Evolutionary conservation across 2,113 vertebrate genomes (phyloP).

Genomic region (Paraplagusia blochii): DNA sequence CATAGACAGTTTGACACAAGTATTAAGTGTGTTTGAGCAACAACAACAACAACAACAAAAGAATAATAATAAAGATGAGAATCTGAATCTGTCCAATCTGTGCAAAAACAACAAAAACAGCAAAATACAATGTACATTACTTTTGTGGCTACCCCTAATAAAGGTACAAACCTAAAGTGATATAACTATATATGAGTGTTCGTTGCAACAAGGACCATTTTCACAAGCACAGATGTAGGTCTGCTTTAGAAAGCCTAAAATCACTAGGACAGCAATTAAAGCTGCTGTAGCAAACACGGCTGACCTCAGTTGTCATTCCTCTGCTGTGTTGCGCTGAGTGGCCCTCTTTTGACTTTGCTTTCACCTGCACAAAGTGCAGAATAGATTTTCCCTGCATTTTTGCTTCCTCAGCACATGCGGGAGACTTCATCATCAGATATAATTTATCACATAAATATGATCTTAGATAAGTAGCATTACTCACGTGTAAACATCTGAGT

Average conservation of each 20-base stretch:
- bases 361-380: constrained; percentile 25
- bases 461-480: neutral
- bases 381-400: neutral
- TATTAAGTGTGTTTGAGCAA: too few relatives aligned
- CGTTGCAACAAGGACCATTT: constrained; percentile 32
- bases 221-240: constrained; percentile 9
- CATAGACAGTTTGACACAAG: too few relatives aligned
- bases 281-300: constrained; percentile 36
- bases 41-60: too few relatives aligned
- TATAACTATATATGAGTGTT: neutral
- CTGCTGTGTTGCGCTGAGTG: constrained; percentile 46
- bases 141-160: too few relatives aligned
- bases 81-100: too few relatives aligned
- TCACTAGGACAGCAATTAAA: constrained; percentile 56
- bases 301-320: constrained; percentile 31
- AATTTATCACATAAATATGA: neutral
- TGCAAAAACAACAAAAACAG: too few relatives aligned
- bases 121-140: too few relatives aligned
- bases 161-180: too few relatives aligned
- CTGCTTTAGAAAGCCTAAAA: constrained; percentile 17
- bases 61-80: too few relatives aligned
- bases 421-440: constrained; percentile 8
- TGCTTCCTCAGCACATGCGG: constrained; percentile 23
- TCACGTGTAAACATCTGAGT: neutral
- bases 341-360: constrained; percentile 30